Percentiles rank a stretch among this genome's conserved stretches.
Evolutionary conservation across 2,888 invertebrate species (phyloP).

Genomic region (Plebejus argus): DNA sequence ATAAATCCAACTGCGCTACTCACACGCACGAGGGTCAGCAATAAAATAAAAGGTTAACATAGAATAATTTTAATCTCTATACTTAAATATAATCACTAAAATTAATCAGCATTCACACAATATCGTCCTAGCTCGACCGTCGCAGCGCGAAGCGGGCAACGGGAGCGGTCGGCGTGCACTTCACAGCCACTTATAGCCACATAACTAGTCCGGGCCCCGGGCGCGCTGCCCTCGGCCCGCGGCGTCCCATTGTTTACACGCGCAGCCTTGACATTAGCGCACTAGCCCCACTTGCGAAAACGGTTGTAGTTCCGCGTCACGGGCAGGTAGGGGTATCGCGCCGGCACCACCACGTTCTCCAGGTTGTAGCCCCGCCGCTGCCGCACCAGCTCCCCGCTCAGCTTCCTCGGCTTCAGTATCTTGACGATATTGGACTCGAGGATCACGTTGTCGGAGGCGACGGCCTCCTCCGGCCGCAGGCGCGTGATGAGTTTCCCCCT

Average conservation of each 20-base stretch:
- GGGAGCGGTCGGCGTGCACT: slow-evolving; percentile 56
- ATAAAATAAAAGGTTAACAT: slow-evolving; percentile 19
- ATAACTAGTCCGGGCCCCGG: slow-evolving; percentile 54
- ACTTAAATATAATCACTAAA: slow-evolving; percentile 29
- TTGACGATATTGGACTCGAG: slow-evolving; percentile 70
- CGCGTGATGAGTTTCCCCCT: slow-evolving; percentile 70
- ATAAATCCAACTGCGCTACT: not conserved
- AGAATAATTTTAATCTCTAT: slow-evolving; percentile 30
- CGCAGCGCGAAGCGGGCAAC: slow-evolving; percentile 53
- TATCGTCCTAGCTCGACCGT: slow-evolving; percentile 52
- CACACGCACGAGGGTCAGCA: not conserved
- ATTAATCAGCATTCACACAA: slow-evolving; percentile 34
- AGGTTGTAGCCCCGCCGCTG: slow-evolving; percentile 73
- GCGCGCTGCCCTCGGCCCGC: slow-evolving; percentile 49
- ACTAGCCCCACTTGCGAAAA: slow-evolving; percentile 75
- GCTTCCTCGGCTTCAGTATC: slow-evolving; percentile 62
- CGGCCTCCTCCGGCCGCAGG: slow-evolving; percentile 60
- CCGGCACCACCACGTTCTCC: slow-evolving; percentile 75
- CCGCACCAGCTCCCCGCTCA: slow-evolving; percentile 59
- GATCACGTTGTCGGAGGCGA: slow-evolving; percentile 69
- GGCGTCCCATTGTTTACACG: slow-evolving; percentile 52
- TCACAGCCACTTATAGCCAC: slow-evolving; percentile 73
- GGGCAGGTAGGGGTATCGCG: slow-evolving; percentile 72
- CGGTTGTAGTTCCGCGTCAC: slow-evolving; percentile 65
- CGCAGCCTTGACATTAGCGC: slow-evolving; percentile 73